phyloP scores from a whole-genome alignment of 2,797 vertebrate species.

The Pygocentrus nattereri region DNA sequence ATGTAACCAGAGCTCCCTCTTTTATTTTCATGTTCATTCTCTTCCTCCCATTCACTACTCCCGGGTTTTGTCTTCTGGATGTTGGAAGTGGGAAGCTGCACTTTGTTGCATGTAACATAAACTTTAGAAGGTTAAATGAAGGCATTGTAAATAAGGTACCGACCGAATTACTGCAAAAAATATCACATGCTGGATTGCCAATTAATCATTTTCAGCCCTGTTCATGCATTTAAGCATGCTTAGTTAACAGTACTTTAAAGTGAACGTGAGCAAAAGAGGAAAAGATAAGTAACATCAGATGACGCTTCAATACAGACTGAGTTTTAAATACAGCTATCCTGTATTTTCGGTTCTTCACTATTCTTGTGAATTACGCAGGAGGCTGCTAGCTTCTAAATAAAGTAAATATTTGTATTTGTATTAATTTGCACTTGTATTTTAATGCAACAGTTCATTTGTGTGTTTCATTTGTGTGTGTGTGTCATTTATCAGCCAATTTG shows the following conservation, averaged over 20 bases:
- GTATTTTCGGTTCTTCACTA: not conserved
- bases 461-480: not conserved
- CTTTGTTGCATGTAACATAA: slow-evolving; percentile 12
- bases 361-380: not conserved
- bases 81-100: slow-evolving; percentile 28
- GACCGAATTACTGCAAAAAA: slow-evolving; percentile 54
- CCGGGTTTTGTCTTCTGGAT: slow-evolving; percentile 60
- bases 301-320: not conserved
- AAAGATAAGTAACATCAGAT: not conserved
- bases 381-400: not conserved
- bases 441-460: not conserved
- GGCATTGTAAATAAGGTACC: slow-evolving; percentile 37
- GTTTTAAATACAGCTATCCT: not conserved
- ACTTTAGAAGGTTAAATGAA: slow-evolving; percentile 30
- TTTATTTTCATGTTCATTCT: slow-evolving; percentile 33
- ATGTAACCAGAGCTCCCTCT: slow-evolving; percentile 34
- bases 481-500: not conserved
- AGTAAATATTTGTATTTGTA: not conserved
- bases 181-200: not conserved
- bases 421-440: too few relatives aligned
- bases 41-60: slow-evolving; percentile 43
- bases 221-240: not conserved
- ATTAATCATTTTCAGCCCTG: not conserved
- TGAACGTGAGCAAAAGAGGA: not conserved
- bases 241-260: not conserved